Evolutionary conservation across 2,113 vertebrate genomes (phyloP).

Genomic region (Propithecus coquereli): DNA sequence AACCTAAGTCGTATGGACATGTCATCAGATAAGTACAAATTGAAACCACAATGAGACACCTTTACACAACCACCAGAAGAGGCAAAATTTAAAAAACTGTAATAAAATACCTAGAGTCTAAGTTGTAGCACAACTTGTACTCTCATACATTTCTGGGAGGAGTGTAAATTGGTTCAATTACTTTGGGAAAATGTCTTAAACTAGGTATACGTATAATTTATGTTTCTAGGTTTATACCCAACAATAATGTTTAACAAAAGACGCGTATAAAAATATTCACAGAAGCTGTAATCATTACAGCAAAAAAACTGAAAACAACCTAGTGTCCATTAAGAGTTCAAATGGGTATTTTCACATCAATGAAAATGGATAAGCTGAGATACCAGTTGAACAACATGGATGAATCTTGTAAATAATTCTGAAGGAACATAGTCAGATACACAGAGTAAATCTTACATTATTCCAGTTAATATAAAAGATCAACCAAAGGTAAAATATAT

Average conservation of each 20-base stretch:
- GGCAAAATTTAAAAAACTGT: background rate
- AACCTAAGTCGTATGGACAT: background rate
- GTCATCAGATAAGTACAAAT: background rate
- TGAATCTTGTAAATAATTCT: background rate
- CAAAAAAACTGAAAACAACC: background rate
- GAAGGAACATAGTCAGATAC: background rate
- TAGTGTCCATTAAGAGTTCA: background rate
- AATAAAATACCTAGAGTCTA: background rate
- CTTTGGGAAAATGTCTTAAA: background rate
- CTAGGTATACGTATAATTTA: background rate
- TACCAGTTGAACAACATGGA: background rate
- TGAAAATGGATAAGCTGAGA: background rate
- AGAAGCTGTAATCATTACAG: background rate
- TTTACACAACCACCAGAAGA: background rate
- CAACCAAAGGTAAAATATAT: background rate
- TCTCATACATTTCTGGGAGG: background rate
- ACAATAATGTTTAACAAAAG: background rate
- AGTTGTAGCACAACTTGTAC: background rate
- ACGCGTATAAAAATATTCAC: background rate
- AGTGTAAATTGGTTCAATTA: background rate
- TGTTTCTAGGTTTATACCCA: background rate
- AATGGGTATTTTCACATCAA: background rate
- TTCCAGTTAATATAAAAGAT: background rate
- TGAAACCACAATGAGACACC: background rate
- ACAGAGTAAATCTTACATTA: background rate